Conservation (phyloP, 1,140 invertebrate genomes). For the Ostrea edulis region DNA sequence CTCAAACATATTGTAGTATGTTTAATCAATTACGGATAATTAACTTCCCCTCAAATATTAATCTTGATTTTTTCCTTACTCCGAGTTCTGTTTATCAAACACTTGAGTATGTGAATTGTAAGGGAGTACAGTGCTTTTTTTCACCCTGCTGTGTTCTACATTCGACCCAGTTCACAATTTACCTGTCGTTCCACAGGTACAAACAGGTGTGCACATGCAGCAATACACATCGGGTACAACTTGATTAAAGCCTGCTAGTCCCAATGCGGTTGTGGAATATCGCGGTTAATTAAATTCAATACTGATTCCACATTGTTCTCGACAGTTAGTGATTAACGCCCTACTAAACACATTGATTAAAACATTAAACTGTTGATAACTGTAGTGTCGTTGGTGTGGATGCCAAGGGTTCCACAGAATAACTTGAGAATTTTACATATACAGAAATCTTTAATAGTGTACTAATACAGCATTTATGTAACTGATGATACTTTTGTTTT, state of each 20-base stretch:
- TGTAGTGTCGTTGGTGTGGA: too few relatives aligned
- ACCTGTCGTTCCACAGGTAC: background rate
- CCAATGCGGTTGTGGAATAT: too few relatives aligned
- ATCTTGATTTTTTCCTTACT: background rate
- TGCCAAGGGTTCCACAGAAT: too few relatives aligned
- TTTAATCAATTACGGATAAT: background rate
- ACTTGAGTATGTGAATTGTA: background rate
- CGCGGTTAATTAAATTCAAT: background rate
- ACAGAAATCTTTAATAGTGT: too few relatives aligned
- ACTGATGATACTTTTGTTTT: too few relatives aligned
- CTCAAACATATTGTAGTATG: too few relatives aligned
- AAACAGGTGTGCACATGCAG: background rate
- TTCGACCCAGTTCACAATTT: background rate
- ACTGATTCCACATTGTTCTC: constrained; percentile 2
- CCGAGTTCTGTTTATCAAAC: background rate
- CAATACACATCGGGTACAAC: background rate
- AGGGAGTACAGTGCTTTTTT: background rate
- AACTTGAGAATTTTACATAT: too few relatives aligned
- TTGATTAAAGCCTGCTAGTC: background rate
- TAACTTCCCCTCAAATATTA: background rate
- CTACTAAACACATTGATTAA: background rate
- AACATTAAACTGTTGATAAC: too few relatives aligned
- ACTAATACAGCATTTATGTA: too few relatives aligned
- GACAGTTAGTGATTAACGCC: background rate
- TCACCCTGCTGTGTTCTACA: background rate